These are phyloP conservation scores for Beris chalybata DNA, from an alignment of 2,888 invertebrate species.

Conservation along the genomic window DNA sequence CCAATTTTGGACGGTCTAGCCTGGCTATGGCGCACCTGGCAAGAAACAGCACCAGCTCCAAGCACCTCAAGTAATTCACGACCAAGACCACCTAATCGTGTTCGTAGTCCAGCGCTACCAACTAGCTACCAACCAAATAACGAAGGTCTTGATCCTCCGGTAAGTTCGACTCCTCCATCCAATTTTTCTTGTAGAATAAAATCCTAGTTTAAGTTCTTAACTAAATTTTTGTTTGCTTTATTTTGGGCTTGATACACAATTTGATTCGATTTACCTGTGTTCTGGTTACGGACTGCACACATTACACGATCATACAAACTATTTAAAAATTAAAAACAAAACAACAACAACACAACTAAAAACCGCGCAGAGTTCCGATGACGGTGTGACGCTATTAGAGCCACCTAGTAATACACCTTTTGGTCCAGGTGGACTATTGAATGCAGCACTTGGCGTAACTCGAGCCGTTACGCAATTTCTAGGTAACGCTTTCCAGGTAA, in stretches of 20 bases:
- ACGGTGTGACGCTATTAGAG: constrained; percentile 24
- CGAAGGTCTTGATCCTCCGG: constrained; percentile 14
- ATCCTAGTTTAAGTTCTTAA: too few species aligned
- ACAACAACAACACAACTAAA: background rate
- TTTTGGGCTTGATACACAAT: constrained; percentile 4
- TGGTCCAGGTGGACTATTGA: constrained; percentile 53
- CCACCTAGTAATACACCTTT: constrained; percentile 31
- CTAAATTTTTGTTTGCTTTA: constrained; percentile 10
- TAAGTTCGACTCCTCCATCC: constrained; percentile 1
- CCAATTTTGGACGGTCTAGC: constrained; percentile 62
- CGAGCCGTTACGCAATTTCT: constrained; percentile 77
- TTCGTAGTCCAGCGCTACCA: constrained; percentile 49
- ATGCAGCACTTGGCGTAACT: constrained; percentile 75
- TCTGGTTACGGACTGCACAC: constrained; percentile 1
- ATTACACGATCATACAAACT: background rate
- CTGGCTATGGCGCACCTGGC: constrained; percentile 64
- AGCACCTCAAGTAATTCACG: constrained; percentile 34
- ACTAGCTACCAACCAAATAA: constrained; percentile 33
- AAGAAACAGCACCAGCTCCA: constrained; percentile 59
- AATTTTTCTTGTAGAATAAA: too few species aligned
- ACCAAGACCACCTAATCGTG: background rate
- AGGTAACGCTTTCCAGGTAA: constrained; percentile 75
- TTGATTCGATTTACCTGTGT: constrained; percentile 18
- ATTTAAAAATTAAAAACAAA: background rate
- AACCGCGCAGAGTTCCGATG: constrained; percentile 14